Base-by-base conservation (phyloP, 2,888 invertebrate genomes). In the Himalopsyche kuldschensis region DNA sequence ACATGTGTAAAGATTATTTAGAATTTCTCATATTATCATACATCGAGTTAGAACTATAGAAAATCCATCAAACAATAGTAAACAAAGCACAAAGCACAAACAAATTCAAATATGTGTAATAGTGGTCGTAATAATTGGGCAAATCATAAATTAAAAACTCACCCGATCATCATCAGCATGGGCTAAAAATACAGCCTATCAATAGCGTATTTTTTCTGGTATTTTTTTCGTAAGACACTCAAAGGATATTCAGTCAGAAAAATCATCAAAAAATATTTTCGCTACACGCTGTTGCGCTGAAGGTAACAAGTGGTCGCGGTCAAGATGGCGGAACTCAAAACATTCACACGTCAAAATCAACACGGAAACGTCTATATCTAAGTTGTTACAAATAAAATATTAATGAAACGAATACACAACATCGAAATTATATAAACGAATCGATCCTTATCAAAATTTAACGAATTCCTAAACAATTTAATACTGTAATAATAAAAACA, bases 281-380 rank as follows among this genome's bases (percentile, higher is more conserved):
- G 80, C 48, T 46, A 46, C 84, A 80, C 80, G 80, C 82, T 84
- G 84, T 82, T 84, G 82, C 84, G 69, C 75, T 35, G 69, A 32
- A 32, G 82, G 77, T 83, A 84, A 85, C 85, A 85, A 85, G 85
- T 85, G 85, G 84, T 85, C 84, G 84, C 76, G 82, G 46, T 31
- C 85, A 83, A 84, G 81, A 82, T 82, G 84, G 84, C 82, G 80
- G 84, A 82, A 31, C 80, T 69, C 75, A 75, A 80, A 80, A 83
- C 83, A 80, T 75, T 32, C 55, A 63, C 76, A 75, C 46, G 82
- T 76, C 80, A 80, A 79, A 79, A 48, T 55, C 79, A 24, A 48
- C 48, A 30, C 30, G 31, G 31, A 55, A 79, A 31, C 79, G 30
- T 15, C 30, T 46, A 47, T 78, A 78, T 78, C 78, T 78, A 30